Base-by-base conservation (phyloP, 23 tunicate genomes). In the Halocynthia roretzi region DNA sequence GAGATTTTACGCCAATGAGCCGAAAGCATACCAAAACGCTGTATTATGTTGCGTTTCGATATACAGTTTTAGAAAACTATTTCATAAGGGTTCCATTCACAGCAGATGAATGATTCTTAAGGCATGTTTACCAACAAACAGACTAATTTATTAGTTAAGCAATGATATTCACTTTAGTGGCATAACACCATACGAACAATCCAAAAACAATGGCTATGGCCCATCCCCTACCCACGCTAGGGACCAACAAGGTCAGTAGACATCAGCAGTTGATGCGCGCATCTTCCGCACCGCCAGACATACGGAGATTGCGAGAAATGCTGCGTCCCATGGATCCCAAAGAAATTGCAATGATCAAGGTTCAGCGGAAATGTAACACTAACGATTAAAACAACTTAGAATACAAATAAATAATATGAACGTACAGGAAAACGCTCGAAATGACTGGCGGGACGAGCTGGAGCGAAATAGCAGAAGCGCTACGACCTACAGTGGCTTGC, bases 261-360 rank as follows among this genome's bases (percentile, higher is more conserved):
- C 70, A 81, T 2, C 61, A 61, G 70, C 61, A 22, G 14, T 77
- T 53, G 7, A 14, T 20, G 75, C 71, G 89, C 70, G 87, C 77
- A 49, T 63, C 83, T 0, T 90, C 97, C 6, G 97, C 97, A 10
- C 97, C 97, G 54, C 90, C 97, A 31, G 90, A 83, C 52, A 80
- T 90, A 61, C 48, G 73, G 14, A 75, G 90, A 56, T 70, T 90
- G 77, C 70, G 84, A 23, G 67, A 81, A 53, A 85, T 90, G 77
- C 54, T 90, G 48, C 83, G 85, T 10, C 88, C 96, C 9, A 8
- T 80, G 52, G 75, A 80, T n/a, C 76, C 83, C 56, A 54, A 68
- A 68, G 73, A 80, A 80, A 52, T 21, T 54, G 76, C 69, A 52
- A 53, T 10, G 50, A 80, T 80, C 20, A 67, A 55, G 17, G 83